Conservation (phyloP, 2,888 invertebrate genomes). For the Diplolepis rosae region DNA sequence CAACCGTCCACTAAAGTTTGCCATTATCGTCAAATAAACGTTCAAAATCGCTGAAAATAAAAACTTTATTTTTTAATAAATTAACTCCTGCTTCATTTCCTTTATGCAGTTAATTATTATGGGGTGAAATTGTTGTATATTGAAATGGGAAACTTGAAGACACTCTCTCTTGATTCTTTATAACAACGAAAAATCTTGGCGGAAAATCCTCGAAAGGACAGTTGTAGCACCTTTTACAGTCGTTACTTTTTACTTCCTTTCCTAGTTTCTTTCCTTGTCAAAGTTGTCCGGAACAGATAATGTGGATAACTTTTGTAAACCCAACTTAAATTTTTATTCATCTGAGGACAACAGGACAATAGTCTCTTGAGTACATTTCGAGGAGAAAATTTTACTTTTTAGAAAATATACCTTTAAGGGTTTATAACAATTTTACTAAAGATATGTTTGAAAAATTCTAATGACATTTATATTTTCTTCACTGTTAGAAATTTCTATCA, state of each 20-base stretch:
- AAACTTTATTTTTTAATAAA: too few species aligned
- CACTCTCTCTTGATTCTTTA: not conserved
- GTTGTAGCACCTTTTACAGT: not conserved
- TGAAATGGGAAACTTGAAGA: too few species aligned
- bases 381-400: not conserved
- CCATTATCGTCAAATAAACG: not conserved
- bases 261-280: not conserved
- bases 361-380: not conserved
- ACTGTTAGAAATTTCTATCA: too few species aligned
- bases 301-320: not conserved
- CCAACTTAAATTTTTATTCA: constrained; percentile 2
- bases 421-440: too few species aligned
- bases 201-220: not conserved
- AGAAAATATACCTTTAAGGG: not conserved
- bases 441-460: not conserved
- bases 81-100: not conserved
- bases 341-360: not conserved
- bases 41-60: not conserved
- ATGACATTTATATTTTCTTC: not conserved
- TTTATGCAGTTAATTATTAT: not conserved
- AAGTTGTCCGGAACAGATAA: not conserved
- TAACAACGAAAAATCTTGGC: not conserved
- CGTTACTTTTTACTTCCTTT: not conserved
- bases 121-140: too few species aligned
- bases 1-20: not conserved